Percentiles rank a stretch among this genome's conserved stretches.
These are phyloP conservation scores for Aphidius gifuensis DNA, from an alignment of 1,140 invertebrate genomes.

Conservation along the genomic window DNA sequence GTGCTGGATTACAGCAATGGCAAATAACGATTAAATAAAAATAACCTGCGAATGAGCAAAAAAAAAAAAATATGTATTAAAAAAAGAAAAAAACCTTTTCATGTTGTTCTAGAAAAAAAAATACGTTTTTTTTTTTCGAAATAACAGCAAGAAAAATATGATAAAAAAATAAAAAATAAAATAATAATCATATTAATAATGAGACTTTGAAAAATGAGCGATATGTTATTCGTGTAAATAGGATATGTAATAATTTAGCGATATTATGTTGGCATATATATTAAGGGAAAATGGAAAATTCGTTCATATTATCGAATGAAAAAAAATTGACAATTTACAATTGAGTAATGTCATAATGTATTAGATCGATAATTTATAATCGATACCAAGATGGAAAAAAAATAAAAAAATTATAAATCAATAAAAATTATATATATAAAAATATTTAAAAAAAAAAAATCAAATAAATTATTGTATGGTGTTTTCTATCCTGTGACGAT, in stretches of 20 bases:
- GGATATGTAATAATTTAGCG: slow-evolving; percentile 31
- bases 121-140: no score
- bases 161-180: slow-evolving; percentile 21
- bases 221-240: slow-evolving; percentile 55
- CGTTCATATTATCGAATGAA: slow-evolving; percentile 13
- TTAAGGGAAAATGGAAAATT: slow-evolving; percentile 13
- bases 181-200: slow-evolving; percentile 27
- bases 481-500: slow-evolving; percentile 49
- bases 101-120: no score
- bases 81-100: no score
- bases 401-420: slow-evolving; percentile 36
- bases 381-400: slow-evolving; percentile 8
- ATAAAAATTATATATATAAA: slow-evolving; percentile 17
- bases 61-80: no score
- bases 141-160: slow-evolving; percentile 4
- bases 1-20: no score
- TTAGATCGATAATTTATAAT: slow-evolving; percentile 41
- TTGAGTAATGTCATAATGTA: slow-evolving; percentile 40
- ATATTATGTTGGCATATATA: slow-evolving; percentile 25
- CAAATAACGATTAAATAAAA: no score
- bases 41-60: no score
- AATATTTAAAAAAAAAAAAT: slow-evolving; percentile 17
- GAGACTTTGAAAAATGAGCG: slow-evolving; percentile 30
- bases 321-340: slow-evolving; percentile 42
- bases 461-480: slow-evolving; percentile 28